phyloP scores from a whole-genome alignment of 2,113 vertebrate genomes.

The Cebus imitator region DNA sequence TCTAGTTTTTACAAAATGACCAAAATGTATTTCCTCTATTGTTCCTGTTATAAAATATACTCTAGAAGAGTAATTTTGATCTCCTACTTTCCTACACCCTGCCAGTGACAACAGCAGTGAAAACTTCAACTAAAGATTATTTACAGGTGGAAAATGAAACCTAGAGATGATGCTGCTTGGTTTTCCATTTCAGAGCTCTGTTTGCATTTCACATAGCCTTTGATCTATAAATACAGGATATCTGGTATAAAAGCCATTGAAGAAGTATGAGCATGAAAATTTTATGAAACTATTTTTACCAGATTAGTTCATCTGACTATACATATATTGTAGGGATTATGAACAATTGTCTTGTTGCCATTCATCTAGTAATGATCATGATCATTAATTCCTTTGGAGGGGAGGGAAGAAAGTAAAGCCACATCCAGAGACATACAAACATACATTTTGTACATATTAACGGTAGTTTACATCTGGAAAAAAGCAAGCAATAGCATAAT shows the following conservation, averaged over 20 bases:
- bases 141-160: constrained; percentile 26
- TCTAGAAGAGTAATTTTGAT: constrained; percentile 22
- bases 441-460: background rate
- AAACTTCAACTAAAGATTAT: constrained; percentile 53
- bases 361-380: background rate
- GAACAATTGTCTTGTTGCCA: background rate
- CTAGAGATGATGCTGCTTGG: background rate
- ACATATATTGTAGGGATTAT: constrained; percentile 38
- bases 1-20: constrained; percentile 33
- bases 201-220: constrained; percentile 42
- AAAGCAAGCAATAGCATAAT: background rate
- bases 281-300: background rate
- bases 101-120: background rate
- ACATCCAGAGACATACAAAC: background rate
- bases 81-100: background rate
- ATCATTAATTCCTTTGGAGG: constrained; percentile 18
- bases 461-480: background rate
- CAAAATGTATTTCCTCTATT: constrained; percentile 50
- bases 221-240: constrained; percentile 44
- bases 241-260: background rate
- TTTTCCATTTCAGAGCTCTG: constrained; percentile 18
- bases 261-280: constrained; percentile 45
- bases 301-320: constrained; percentile 47
- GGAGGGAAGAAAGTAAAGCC: background rate
- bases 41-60: constrained; percentile 44